Conservation (phyloP, 2,888 invertebrate species). For the Ophion costatus region DNA sequence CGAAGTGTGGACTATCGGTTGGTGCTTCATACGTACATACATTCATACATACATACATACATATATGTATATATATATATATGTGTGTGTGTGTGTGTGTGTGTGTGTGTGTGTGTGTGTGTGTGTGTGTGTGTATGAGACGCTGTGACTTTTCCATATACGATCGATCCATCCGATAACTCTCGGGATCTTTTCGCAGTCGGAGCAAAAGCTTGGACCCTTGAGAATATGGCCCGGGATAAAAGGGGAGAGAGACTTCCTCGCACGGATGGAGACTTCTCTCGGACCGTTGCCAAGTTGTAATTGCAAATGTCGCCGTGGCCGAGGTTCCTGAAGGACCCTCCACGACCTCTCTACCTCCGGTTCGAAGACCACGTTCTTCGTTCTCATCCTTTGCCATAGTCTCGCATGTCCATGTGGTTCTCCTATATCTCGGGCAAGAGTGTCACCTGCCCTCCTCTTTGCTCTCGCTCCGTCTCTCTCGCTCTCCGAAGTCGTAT, state of each 20-base stretch:
- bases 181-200: slow-evolving; percentile 41
- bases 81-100: too few species aligned
- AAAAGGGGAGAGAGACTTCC: slow-evolving; percentile 24
- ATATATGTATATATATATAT: neutral
- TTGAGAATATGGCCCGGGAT: slow-evolving; percentile 43
- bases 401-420: slow-evolving; percentile 37
- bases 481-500: slow-evolving; percentile 8
- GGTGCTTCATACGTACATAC: neutral
- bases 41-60: too few species aligned
- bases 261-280: slow-evolving; percentile 38
- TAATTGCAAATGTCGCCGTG: slow-evolving; percentile 72
- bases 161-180: slow-evolving; percentile 59
- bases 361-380: slow-evolving; percentile 51
- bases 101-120: too few species aligned
- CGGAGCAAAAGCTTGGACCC: slow-evolving; percentile 48
- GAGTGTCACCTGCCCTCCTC: slow-evolving; percentile 31
- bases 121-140: too few species aligned
- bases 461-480: neutral
- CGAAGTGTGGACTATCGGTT: slow-evolving; percentile 31
- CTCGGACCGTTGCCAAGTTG: slow-evolving; percentile 66
- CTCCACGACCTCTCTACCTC: slow-evolving; percentile 39
- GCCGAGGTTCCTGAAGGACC: slow-evolving; percentile 61
- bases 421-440: slow-evolving; percentile 34
- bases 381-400: slow-evolving; percentile 46
- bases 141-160: slow-evolving; percentile 45